Base-by-base conservation (phyloP, 2,113 vertebrate genomes). In the Eudorcas thomsonii region DNA sequence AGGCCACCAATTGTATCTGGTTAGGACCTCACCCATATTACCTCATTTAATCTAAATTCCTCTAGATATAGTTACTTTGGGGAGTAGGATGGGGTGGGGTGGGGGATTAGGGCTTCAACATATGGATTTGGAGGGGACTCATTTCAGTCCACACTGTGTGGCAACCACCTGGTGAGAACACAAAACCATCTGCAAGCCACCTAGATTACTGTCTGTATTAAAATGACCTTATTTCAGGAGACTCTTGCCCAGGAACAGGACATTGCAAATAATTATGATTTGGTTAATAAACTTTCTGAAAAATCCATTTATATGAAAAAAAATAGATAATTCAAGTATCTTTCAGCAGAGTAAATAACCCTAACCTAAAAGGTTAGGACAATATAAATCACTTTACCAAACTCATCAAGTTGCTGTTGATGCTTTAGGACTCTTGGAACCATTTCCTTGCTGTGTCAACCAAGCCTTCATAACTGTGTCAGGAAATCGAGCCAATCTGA, bases 221-320 rank as follows among this genome's bases (percentile, higher is more conserved):
- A 15, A 12, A 45, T 39, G 50, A 67, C 88, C n/a, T 93, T 52
- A 8, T 94, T 87, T 55, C 57, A 81, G 59, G 59, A 83, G 55
- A 59, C 30, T 94, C 59, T 89, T 67, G 39, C 26, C 55, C 57
- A 95, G 93, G 50, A 95, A 94, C 62, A 82, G 39, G 25, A 52
- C n/a, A 10, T 21, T 87, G 36, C 33, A 90, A 92, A 77, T 89
- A 48, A 60, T 90, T 94, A 86, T 88, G 83, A 93, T 74, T 96
- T 89, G 50, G 16, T 57, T 80, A 96, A 33, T 21, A 9, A 82
- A 59, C 36, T 86, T 94, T 11, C 62, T 83, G 77, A 54, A 91
- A 25, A 87, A 94, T 60, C 16, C 36, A 87, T 60, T 92, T 96
- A 74, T 89, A 10, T 77, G 30, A 86, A 83, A 90, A 90, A 85